phyloP scores from a whole-genome alignment of 2,113 vertebrate genomes.

The Mystacornis crossleyi region DNA sequence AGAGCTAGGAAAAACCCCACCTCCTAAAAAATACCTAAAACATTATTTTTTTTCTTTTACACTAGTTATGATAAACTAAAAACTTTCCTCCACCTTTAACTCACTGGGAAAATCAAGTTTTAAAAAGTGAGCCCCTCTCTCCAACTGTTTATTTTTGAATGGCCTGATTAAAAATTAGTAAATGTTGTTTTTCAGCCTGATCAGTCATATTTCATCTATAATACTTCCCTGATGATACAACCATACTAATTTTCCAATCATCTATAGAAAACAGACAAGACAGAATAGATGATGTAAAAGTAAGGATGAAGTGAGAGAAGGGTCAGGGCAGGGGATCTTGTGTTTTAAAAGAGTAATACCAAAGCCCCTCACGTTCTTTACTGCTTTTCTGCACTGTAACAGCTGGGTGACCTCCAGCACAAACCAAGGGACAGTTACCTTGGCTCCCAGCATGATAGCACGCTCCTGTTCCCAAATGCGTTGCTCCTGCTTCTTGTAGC shows the following conservation, averaged over 20 bases:
- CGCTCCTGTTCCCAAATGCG: conserved; percentile 87
- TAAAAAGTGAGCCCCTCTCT: not conserved
- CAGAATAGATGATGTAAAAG: not conserved
- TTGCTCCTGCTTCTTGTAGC: conserved; percentile 91
- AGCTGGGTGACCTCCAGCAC: not conserved
- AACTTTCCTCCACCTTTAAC: not conserved
- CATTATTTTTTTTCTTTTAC: not conserved
- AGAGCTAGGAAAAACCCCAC: not conserved
- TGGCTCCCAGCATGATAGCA: conserved; percentile 93
- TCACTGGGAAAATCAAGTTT: not conserved
- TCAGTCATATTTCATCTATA: not conserved
- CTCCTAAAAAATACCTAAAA: not conserved
- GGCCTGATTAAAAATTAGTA: not conserved
- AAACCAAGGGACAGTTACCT: conserved; percentile 66
- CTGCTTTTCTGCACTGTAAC: not conserved
- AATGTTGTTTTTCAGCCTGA: not conserved
- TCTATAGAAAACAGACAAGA: not conserved
- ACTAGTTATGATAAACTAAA: not conserved
- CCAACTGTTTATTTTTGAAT: not conserved
- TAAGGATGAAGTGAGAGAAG: not conserved
- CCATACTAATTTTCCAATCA: not conserved
- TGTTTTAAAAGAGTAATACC: not conserved
- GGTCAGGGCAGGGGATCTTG: not conserved
- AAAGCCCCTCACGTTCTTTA: not conserved
- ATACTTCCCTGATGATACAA: not conserved